Evolutionary conservation across 2,888 invertebrate species (phyloP).

Genomic region (Electrophaes corylata): DNA sequence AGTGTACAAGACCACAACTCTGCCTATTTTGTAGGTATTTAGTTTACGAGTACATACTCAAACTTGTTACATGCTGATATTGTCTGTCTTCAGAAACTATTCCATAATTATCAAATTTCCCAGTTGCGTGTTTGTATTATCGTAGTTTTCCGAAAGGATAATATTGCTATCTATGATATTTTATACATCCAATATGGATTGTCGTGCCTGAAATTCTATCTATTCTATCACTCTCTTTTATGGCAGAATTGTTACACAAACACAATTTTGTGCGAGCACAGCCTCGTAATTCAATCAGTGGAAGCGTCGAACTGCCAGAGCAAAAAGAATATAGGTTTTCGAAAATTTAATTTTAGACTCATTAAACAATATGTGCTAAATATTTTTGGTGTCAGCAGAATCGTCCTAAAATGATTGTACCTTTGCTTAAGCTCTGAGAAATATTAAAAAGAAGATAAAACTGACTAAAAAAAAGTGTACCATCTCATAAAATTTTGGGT

Average conservation of each 20-base stretch:
- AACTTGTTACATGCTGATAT: neutral
- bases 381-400: neutral
- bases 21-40: neutral
- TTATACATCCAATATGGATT: constrained; percentile 13
- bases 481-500: too few species aligned
- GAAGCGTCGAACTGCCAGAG: constrained; percentile 21
- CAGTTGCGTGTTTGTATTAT: constrained; percentile 2
- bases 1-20: too few species aligned
- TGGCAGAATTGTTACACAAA: constrained; percentile 25
- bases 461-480: too few species aligned
- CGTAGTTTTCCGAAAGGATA: constrained; percentile 4
- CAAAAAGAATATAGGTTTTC: constrained; percentile 17
- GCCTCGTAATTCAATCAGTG: constrained; percentile 26
- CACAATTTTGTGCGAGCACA: constrained; percentile 27
- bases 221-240: constrained; percentile 22
- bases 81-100: constrained; percentile 7
- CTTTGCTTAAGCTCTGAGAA: neutral
- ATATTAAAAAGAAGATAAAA: neutral
- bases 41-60: neutral
- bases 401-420: neutral
- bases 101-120: constrained; percentile 5
- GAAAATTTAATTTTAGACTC: constrained; percentile 3
- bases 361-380: neutral
- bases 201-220: constrained; percentile 20
- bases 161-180: constrained; percentile 8